These are phyloP conservation scores for Coreius guichenoti DNA, from an alignment of 2,797 vertebrate species.

Conservation along the genomic window DNA sequence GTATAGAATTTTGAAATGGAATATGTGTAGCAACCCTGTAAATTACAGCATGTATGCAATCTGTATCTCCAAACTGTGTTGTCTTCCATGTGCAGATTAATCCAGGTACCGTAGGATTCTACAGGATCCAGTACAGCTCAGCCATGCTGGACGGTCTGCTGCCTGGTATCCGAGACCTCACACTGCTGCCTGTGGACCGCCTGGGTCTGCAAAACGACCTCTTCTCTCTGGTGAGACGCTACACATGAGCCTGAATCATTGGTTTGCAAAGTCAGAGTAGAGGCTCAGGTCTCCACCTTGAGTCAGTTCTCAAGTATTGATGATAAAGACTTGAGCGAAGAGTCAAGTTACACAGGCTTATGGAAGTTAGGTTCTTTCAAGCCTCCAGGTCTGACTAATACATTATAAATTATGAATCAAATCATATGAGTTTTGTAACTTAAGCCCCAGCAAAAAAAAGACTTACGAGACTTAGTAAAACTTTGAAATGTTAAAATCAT, in stretches of 20 bases:
- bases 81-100: conserved; percentile 82
- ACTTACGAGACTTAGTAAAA: background rate
- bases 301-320: background rate
- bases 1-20: too few species aligned
- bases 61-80: background rate
- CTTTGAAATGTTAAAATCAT: background rate
- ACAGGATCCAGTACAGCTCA: conserved; percentile 94
- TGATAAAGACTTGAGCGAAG: conserved; percentile 4
- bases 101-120: conserved; percentile 97
- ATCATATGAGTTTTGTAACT: background rate
- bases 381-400: conserved; percentile 6
- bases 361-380: conserved; percentile 12
- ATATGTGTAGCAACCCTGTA: background rate
- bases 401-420: conserved; percentile 1
- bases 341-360: conserved; percentile 6
- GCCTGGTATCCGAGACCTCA: conserved; percentile 91
- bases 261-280: conserved; percentile 26
- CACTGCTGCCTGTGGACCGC: conserved; percentile 93
- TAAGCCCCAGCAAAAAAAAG: background rate
- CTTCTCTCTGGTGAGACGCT: conserved; percentile 89
- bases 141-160: conserved; percentile 91
- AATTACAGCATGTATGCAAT: background rate
- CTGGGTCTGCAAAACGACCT: conserved; percentile 97
- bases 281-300: background rate
- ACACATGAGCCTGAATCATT: background rate